Percentiles rank a stretch among this genome's conserved stretches.
These are phyloP conservation scores for Azemiops feae DNA, from an alignment of 2,113 vertebrate genomes.

Conservation along the genomic window DNA sequence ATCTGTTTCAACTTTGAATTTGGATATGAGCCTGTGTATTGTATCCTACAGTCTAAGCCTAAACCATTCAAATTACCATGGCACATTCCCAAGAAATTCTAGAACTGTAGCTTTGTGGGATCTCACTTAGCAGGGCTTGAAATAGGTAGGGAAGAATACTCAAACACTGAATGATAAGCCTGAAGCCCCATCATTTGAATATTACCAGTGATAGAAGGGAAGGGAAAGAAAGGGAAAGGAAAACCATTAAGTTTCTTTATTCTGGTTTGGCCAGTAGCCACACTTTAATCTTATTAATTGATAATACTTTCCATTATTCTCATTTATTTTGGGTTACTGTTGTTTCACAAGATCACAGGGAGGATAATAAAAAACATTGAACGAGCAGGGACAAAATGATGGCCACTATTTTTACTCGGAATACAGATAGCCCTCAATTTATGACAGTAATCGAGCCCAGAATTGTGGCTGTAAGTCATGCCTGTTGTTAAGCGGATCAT, in stretches of 20 bases:
- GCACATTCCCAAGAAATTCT: neutral
- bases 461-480: neutral
- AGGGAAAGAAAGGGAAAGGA: neutral
- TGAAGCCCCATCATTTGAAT: neutral
- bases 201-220: neutral
- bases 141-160: neutral
- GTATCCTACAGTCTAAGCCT: neutral
- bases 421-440: neutral
- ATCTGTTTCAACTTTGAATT: neutral
- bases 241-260: neutral
- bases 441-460: neutral
- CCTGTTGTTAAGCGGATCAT: neutral
- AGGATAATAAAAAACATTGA: neutral
- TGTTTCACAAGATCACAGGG: neutral
- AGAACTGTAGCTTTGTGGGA: neutral
- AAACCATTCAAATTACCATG: neutral
- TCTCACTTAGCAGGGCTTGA: neutral
- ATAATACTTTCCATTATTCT: neutral
- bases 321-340: neutral
- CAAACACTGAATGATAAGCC: neutral
- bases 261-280: neutral
- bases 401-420: neutral
- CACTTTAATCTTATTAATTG: neutral
- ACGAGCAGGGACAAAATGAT: neutral
- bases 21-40: neutral